Base-by-base conservation (phyloP, 2,113 vertebrate species). In the Zootoca vivipara region DNA sequence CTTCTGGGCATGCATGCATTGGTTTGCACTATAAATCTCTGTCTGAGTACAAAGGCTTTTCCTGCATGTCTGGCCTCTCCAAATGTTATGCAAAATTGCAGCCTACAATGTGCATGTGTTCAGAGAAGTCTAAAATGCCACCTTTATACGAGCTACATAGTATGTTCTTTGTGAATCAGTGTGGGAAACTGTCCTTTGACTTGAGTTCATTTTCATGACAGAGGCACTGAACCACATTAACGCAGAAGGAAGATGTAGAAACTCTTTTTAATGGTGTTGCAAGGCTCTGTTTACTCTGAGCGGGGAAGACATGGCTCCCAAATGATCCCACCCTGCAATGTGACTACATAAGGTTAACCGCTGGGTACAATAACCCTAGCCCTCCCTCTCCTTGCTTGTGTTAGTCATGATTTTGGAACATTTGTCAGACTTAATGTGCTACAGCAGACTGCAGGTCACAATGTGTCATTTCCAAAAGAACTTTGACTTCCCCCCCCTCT, bases 391-490 rank as follows among this genome's bases (percentile, higher is more conserved):
- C 88, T 92, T 93, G 96, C 94, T 96, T 96, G 94, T 90, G 93
- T 96, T 95, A 95, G 94, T 95, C 96, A 96, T 95, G 93, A 92
- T 92, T 92, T 94, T 94, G 93, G 93, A 94, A 93, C 95, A 93
- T 96, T 94, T 94, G 95, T 96, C 93, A 96, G 90, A 88, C 93
- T 96, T 95, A 96, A 93, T 93, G 96, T 95, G 93, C 94, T 95
- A 92, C 94, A 94, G 89, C 92, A 94, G 93, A 90, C 85, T 90
- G 91, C 81, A 90, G 92, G 95, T 96, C 93, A 82, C 74, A 81
- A 91, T 94, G 90, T 95, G 94, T 93, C 94, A 93, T 94, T 96
- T 95, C 90, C 94, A 93, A 91, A 89, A 94, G 85, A 93, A 94
- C 88, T 92, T 93, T 94, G 93, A 93, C 91, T 92, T 94, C 91